These are phyloP conservation scores for Lycophotia porphyrea DNA, from an alignment of 2,888 invertebrate species.

Conservation along the genomic window DNA sequence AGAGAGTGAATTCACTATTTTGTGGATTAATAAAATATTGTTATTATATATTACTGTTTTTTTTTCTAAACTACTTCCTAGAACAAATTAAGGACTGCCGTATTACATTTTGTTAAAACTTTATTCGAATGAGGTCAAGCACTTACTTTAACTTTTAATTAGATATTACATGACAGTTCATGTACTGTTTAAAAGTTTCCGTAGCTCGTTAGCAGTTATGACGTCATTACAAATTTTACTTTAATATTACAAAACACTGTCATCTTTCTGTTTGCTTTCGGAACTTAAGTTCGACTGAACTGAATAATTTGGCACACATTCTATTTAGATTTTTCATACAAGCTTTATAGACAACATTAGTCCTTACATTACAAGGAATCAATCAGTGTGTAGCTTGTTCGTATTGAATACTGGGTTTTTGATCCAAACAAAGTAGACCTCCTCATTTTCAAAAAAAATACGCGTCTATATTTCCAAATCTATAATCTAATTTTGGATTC, in stretches of 20 bases:
- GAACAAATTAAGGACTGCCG: background rate
- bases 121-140: background rate
- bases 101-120: background rate
- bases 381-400: background rate
- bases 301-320: background rate
- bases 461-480: background rate
- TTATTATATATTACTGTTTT: background rate
- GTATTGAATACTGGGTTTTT: background rate
- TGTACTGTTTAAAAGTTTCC: background rate
- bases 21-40: background rate
- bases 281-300: background rate
- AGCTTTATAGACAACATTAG: background rate
- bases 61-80: background rate
- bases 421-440: background rate
- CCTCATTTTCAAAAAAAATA: background rate
- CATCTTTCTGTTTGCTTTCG: background rate
- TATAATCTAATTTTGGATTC: background rate
- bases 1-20: background rate
- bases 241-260: too few species aligned
- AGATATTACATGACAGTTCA: background rate
- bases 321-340: background rate
- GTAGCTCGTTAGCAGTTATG: background rate
- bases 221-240: too few species aligned
- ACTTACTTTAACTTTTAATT: conserved; percentile 4
- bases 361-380: background rate